These are phyloP conservation scores for Silurus lanzhouensis DNA, from an alignment of 2,797 vertebrate genomes.

Conservation along the genomic window DNA sequence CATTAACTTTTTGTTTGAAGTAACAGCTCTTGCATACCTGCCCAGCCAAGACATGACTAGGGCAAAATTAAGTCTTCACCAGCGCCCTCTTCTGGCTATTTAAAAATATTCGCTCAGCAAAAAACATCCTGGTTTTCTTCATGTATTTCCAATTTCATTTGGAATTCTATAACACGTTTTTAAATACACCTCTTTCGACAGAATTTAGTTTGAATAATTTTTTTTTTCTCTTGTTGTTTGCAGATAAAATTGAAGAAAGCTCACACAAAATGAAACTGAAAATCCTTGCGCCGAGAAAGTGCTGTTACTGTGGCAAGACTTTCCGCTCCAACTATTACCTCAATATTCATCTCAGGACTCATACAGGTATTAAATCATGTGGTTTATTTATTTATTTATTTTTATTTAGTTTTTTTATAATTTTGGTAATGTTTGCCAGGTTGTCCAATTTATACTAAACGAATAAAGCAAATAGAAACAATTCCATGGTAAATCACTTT, in stretches of 20 bases:
- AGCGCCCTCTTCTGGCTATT: constrained; percentile 66
- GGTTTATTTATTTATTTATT: too few species aligned
- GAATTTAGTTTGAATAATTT: background rate
- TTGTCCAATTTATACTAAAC: background rate
- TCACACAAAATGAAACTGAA: constrained; percentile 82
- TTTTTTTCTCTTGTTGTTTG: background rate
- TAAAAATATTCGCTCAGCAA: background rate
- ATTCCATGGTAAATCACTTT: background rate
- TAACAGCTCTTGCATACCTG: background rate
- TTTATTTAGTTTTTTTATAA: background rate
- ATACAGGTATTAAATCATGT: constrained; percentile 82
- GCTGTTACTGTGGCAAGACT: constrained; percentile 93
- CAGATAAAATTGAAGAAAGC: constrained; percentile 82
- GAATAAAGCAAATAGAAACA: background rate
- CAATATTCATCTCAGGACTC: constrained; percentile 98
- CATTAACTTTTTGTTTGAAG: constrained; percentile 16
- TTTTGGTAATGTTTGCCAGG: too few species aligned
- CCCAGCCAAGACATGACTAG: background rate
- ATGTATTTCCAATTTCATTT: too few species aligned
- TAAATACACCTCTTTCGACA: background rate
- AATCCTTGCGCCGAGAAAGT: constrained; percentile 83
- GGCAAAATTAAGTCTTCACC: background rate
- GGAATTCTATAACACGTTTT: background rate
- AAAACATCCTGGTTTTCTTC: background rate
- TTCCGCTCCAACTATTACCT: constrained; percentile 99